Conservation (phyloP, 1,140 invertebrate genomes). For the Lamellibrachia luymesi region DNA sequence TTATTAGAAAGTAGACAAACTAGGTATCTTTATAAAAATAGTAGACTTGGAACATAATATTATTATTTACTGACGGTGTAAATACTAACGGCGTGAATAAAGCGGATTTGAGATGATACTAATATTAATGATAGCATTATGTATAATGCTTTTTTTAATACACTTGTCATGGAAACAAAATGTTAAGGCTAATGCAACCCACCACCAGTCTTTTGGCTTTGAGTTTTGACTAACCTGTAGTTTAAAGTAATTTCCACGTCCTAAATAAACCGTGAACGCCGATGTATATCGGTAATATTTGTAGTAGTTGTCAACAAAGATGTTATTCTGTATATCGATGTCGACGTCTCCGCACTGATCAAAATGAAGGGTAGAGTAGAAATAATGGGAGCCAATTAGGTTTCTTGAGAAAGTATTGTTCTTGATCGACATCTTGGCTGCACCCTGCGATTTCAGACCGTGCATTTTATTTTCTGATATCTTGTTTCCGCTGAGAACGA, state of each 20-base stretch:
- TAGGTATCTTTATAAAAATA: too few relatives aligned
- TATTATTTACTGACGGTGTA: too few relatives aligned
- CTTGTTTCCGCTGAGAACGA: background rate
- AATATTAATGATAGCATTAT: too few relatives aligned
- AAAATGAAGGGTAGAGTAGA: background rate
- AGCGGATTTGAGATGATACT: too few relatives aligned
- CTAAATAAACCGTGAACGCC: background rate
- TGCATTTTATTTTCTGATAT: background rate
- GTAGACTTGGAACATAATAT: too few relatives aligned
- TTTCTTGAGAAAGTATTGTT: background rate
- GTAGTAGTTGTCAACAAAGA: background rate
- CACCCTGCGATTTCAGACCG: background rate
- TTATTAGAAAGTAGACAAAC: too few relatives aligned
- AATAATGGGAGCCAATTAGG: background rate
- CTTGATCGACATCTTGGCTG: background rate
- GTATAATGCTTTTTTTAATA: background rate
- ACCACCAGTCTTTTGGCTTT: background rate
- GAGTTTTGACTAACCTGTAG: background rate
- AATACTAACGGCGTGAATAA: too few relatives aligned
- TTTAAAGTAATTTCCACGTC: background rate
- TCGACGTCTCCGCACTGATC: background rate
- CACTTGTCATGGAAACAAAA: background rate
- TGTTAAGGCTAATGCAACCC: too few relatives aligned
- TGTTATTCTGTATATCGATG: background rate
- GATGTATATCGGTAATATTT: background rate